phyloP scores from a whole-genome alignment of 2,113 vertebrate species.

The Sciurus niger region DNA sequence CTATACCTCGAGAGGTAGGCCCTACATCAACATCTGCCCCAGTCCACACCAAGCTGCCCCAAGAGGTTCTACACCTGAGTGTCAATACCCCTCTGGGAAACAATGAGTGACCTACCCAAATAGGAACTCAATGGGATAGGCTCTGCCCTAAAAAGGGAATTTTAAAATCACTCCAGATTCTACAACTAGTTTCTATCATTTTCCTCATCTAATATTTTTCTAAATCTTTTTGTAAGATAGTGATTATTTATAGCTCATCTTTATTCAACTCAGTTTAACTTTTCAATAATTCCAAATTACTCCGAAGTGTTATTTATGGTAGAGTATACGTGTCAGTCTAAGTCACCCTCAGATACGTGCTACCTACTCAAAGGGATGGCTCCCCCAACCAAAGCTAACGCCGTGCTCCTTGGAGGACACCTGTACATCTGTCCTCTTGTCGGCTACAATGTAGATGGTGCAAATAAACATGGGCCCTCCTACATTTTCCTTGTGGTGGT shows the following conservation, averaged over 20 bases:
- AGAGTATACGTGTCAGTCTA: not conserved
- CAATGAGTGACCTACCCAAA: not conserved
- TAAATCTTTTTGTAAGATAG: not conserved
- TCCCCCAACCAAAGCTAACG: not conserved
- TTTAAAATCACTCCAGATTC: not conserved
- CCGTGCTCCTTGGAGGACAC: not conserved
- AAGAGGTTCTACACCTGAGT: not conserved
- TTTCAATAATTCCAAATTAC: constrained; percentile 12
- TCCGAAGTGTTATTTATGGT: not conserved
- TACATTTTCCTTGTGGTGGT: not conserved
- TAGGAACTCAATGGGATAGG: not conserved
- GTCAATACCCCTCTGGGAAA: not conserved
- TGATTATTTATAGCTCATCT: not conserved
- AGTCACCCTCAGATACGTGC: not conserved
- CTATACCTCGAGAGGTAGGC: not conserved
- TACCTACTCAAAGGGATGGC: not conserved
- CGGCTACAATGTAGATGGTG: not conserved
- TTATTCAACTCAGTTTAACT: not conserved
- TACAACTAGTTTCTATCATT: not conserved
- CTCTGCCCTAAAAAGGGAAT: not conserved
- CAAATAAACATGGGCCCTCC: not conserved
- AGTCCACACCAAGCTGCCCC: not conserved
- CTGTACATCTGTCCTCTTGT: not conserved
- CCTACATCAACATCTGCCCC: not conserved
- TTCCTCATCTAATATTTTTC: not conserved